A percentile compares a stretch with the other conserved stretches of the same genome.
Evolutionary conservation across 2,797 vertebrate species (phyloP).

Genomic region (Myripristis murdjan): DNA sequence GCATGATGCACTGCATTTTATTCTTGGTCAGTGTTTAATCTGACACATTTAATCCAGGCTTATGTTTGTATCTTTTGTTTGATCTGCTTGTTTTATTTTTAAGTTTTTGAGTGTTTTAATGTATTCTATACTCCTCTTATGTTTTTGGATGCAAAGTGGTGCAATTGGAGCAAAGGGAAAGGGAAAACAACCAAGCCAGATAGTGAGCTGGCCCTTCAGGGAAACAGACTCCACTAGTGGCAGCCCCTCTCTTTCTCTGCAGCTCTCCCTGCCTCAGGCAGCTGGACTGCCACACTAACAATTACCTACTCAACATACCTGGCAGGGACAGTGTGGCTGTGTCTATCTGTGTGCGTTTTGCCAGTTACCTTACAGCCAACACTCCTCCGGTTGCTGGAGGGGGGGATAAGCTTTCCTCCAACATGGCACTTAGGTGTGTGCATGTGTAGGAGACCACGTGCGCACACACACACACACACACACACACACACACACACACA

Average conservation of each 20-base stretch:
- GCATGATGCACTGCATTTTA: too few relatives aligned
- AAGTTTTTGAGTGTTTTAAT: too few relatives aligned
- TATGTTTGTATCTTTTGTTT: too few relatives aligned
- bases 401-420: constrained; percentile 41
- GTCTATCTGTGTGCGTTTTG: constrained; percentile 35
- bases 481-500: too few relatives aligned
- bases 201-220: constrained; percentile 66
- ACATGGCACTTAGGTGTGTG: constrained; percentile 51
- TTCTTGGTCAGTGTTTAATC: too few relatives aligned
- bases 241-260: constrained; percentile 74
- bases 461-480: constrained; percentile 33
- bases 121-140: too few relatives aligned
- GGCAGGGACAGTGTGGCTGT: constrained; percentile 53
- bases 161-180: constrained; percentile 47
- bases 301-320: constrained; percentile 70
- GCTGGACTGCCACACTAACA: constrained; percentile 53
- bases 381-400: constrained; percentile 33
- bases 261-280: constrained; percentile 46
- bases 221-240: constrained; percentile 56
- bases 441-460: constrained; percentile 50
- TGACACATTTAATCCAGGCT: too few relatives aligned
- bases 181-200: constrained; percentile 59
- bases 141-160: constrained; percentile 51
- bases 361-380: constrained; percentile 56
- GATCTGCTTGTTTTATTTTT: too few relatives aligned